Evolutionary conservation across 2,797 vertebrate species (phyloP).

Genomic region (Sebastiscus tertius): DNA sequence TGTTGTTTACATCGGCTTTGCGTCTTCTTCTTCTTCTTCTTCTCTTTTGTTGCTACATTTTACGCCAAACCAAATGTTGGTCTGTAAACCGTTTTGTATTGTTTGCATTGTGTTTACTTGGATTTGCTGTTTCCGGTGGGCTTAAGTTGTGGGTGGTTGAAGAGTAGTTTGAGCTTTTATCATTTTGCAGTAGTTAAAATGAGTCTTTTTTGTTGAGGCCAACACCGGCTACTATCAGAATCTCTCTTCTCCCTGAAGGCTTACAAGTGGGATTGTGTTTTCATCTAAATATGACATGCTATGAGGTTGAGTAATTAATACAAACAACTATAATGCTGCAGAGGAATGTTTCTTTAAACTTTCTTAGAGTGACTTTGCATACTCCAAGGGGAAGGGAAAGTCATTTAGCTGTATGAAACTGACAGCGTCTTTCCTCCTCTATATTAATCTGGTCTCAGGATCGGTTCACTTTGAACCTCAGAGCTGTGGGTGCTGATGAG

Average conservation of each 20-base stretch:
- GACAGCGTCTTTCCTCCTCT: slow-evolving; percentile 17
- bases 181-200: neutral
- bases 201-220: neutral
- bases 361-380: slow-evolving; percentile 28
- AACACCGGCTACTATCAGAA: neutral
- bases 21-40: neutral
- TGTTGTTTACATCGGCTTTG: neutral
- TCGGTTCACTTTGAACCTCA: slow-evolving; percentile 48
- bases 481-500: slow-evolving; percentile 50
- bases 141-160: neutral
- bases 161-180: neutral
- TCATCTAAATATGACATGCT: neutral
- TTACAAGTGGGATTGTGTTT: neutral
- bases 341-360: slow-evolving; percentile 7
- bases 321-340: neutral
- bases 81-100: neutral
- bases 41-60: neutral
- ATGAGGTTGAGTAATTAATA: neutral
- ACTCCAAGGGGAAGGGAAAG: neutral
- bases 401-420: neutral
- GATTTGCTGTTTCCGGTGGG: too few species aligned
- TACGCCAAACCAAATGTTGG: neutral
- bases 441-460: slow-evolving; percentile 38
- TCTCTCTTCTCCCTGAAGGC: neutral
- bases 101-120: too few species aligned